Base-by-base conservation (phyloP, 2,797 vertebrate species). In the Cynopterus sphinx region DNA sequence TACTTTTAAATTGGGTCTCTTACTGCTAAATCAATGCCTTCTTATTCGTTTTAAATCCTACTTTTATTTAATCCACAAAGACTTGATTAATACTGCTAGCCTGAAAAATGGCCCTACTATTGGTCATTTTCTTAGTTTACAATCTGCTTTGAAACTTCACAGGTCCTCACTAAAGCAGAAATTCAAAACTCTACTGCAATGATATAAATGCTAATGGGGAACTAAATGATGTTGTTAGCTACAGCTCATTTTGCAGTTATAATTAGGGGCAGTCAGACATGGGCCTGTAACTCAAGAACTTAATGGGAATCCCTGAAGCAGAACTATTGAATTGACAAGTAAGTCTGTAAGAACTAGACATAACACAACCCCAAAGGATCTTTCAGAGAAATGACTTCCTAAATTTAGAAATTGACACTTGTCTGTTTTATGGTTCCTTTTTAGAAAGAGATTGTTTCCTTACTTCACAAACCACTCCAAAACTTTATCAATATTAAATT, bases 251-350 rank as follows among this genome's bases (percentile, higher is more conserved):
- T 97, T 97, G 74, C 82, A 94, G 68, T 96, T 95, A 77, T 96
- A 97, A 96, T 95, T 96, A 94, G 53, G 93, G 88, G 73, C 93
- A 96, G 33, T 71, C 53, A 97, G 90, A 97, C 77, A 92, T 39
- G 53, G 57, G 70, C 39, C 81, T 95, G 28, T 92, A 94, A 96
- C 68, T 96, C 81, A 95, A 87, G 57, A 96, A 88, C 74, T 95
- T 96, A 96, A 95, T 97, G 90, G 93, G 94, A 96, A 95, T 96
- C 63, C 73, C 75, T 94, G 87, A 97, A 94, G 92, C 81, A 96
- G 63, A 97, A 97, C 88, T 92, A 82, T 57, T 94, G 77, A 92
- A 90, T 73, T 97, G 88, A 96, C 85, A 85, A 95, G 94, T 84
- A 68, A 55, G 65, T 92, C 81, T 88, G 55, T 90, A 90, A 90